These are phyloP conservation scores for Platycheirus albimanus DNA, from an alignment of 2,888 invertebrate species.

Conservation along the genomic window DNA sequence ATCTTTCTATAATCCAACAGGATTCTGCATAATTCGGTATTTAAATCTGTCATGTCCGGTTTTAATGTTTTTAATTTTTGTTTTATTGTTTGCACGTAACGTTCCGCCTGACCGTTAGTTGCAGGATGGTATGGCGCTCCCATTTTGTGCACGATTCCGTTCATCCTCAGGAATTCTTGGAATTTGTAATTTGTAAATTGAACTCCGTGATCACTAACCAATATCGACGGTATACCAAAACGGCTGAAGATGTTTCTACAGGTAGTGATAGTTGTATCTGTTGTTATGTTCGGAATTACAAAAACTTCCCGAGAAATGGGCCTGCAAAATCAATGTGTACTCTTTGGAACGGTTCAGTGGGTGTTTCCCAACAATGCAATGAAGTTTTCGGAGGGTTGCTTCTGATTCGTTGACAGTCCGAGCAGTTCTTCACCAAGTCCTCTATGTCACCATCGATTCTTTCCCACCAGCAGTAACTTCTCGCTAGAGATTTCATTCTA, in stretches of 20 bases:
- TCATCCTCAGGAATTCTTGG: conserved; percentile 7
- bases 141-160: conserved; percentile 5
- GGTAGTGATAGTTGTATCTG: conserved; percentile 26
- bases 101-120: neutral
- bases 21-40: neutral
- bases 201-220: conserved; percentile 20
- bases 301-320: too few relatives aligned
- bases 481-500: conserved; percentile 59
- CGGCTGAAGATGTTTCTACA: conserved; percentile 12
- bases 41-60: neutral
- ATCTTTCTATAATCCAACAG: conserved; percentile 2
- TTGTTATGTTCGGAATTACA: too few relatives aligned
- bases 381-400: conserved; percentile 33
- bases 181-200: conserved; percentile 33
- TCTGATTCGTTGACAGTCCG: conserved; percentile 44
- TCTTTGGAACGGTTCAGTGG: too few relatives aligned
- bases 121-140: neutral
- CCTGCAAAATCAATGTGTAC: too few relatives aligned
- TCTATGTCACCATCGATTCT: conserved; percentile 74
- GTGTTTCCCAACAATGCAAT: too few relatives aligned
- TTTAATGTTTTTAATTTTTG: neutral
- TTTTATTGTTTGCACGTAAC: neutral
- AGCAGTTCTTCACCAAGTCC: conserved; percentile 55
- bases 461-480: conserved; percentile 73
- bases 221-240: conserved; percentile 13